Percentiles rank a stretch among this genome's conserved stretches.
Evolutionary conservation across 1,140 invertebrate species (phyloP).

Genomic region (Copidosoma floridanum): DNA sequence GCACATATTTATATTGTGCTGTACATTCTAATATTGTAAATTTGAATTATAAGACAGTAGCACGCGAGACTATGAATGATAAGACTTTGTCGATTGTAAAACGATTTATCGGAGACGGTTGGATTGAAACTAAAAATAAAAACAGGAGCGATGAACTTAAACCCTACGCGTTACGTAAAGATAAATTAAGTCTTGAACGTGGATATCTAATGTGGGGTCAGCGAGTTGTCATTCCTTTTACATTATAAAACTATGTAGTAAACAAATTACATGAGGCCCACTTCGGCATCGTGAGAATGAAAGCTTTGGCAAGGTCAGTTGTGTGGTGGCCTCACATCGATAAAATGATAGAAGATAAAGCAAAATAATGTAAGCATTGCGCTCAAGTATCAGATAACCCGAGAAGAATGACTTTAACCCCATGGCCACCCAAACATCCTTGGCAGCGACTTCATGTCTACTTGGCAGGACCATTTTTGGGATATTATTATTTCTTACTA

Average conservation of each 20-base stretch:
- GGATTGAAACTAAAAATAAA: neutral
- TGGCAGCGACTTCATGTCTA: neutral
- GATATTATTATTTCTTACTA: neutral
- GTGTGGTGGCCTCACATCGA: neutral
- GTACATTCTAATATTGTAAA: neutral
- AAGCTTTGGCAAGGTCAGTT: constrained; percentile 1
- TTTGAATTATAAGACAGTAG: constrained; percentile 1
- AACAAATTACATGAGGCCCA: constrained; percentile 14
- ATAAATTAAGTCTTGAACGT: constrained; percentile 7
- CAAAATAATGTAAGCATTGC: neutral
- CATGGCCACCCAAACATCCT: neutral
- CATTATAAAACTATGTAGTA: neutral
- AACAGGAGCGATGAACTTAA: neutral
- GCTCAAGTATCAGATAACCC: neutral
- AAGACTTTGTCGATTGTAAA: neutral
- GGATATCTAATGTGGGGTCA: constrained; percentile 4
- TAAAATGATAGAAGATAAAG: neutral
- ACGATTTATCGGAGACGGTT: neutral
- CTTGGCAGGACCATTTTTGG: neutral
- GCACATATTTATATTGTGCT: constrained; percentile 6
- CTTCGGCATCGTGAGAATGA: constrained; percentile 21
- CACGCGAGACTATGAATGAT: constrained; percentile 8
- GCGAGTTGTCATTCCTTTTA: neutral
- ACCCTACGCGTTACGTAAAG: neutral
- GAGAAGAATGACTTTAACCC: neutral